Conservation (phyloP, 2,888 invertebrate genomes). For the Crioceris asparagi region DNA sequence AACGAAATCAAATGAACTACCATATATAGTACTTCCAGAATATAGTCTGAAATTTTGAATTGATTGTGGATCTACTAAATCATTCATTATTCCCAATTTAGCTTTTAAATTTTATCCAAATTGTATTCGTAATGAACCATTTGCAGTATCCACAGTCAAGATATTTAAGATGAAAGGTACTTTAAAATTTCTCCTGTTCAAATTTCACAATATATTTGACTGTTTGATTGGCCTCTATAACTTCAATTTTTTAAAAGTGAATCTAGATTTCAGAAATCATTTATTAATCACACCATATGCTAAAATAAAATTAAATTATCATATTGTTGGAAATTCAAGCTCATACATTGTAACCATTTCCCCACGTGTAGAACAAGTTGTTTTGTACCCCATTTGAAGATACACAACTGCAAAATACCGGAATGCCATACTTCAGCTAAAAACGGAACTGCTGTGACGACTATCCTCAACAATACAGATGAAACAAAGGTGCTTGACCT, state of each 20-base stretch:
- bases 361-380: no score
- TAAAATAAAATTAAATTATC: no score
- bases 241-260: no score
- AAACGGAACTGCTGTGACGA: conserved; percentile 1
- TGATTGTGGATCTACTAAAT: conserved; percentile 10
- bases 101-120: conserved; percentile 11
- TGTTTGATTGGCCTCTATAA: no score
- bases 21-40: conserved; percentile 14
- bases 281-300: no score
- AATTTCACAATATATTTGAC: no score
- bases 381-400: conserved; percentile 6
- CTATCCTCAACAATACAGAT: neutral
- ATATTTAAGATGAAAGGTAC: no score
- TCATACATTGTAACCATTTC: no score
- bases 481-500: neutral
- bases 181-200: no score
- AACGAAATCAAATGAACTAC: conserved; percentile 6
- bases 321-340: no score
- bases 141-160: no score
- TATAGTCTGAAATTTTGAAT: conserved; percentile 13
- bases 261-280: no score
- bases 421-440: conserved; percentile 4
- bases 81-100: conserved; percentile 13
- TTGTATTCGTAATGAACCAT: neutral
- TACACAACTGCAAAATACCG: conserved; percentile 8